Conservation (phyloP, 1,140 invertebrate species). For the Drosophila parabipectinata region DNA sequence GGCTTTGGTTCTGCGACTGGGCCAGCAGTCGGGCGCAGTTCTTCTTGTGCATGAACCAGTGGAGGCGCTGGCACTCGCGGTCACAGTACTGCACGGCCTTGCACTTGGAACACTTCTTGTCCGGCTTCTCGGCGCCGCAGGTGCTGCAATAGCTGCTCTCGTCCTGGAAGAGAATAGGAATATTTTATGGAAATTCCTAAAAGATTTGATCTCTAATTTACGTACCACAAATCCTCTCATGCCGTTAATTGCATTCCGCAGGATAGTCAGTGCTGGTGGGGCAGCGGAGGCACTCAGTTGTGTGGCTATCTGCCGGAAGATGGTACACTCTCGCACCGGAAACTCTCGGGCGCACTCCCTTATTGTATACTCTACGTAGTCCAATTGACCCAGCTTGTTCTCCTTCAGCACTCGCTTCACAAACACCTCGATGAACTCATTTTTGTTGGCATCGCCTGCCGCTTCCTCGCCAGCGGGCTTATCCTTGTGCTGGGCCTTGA, state of each 20-base stretch:
- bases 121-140: slow-evolving; percentile 94
- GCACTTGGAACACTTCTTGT: slow-evolving; percentile 97
- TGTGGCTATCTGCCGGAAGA: slow-evolving; percentile 93
- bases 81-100: slow-evolving; percentile 97
- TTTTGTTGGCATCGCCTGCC: slow-evolving; percentile 74
- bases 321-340: slow-evolving; percentile 92
- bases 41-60: slow-evolving; percentile 99
- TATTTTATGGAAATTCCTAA: too few species aligned
- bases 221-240: slow-evolving; percentile 88
- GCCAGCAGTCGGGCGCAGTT: slow-evolving; percentile 87
- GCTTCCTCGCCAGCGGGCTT: slow-evolving; percentile 27
- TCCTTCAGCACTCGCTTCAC: slow-evolving; percentile 91
- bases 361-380: slow-evolving; percentile 92
- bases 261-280: slow-evolving; percentile 88
- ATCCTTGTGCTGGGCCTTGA: slow-evolving; percentile 84
- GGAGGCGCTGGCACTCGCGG: slow-evolving; percentile 95
- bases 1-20: slow-evolving; percentile 22
- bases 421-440: slow-evolving; percentile 89
- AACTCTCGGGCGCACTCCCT: slow-evolving; percentile 94
- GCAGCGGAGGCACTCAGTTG: slow-evolving; percentile 89
- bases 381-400: slow-evolving; percentile 90
- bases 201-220: not conserved
- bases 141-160: slow-evolving; percentile 91
- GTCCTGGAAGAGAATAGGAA: slow-evolving; percentile 84
- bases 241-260: slow-evolving; percentile 95